Base-by-base conservation (phyloP, 2,797 vertebrate species). In the Epinephelus malabaricus region DNA sequence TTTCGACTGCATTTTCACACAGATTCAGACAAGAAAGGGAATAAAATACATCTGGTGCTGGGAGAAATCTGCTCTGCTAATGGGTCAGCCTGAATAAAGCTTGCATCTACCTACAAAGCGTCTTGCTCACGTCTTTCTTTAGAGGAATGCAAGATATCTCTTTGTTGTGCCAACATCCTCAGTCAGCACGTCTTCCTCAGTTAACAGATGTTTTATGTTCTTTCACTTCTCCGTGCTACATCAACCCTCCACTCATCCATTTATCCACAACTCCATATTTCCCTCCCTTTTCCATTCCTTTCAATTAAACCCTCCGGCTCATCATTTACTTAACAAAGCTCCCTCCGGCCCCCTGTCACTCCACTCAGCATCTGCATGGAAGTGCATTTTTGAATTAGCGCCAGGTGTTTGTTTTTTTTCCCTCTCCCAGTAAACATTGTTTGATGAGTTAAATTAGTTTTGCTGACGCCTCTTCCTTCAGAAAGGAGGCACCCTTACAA, bases 341-440 rank as follows among this genome's bases (percentile, higher is more conserved):
- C 65, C 71, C 65, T 21, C 66, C 43, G 34, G 18, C 69, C 61
- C 68, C 53, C 59, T 30, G 15, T 63, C 76, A 43, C 64, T 85
- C 65, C 5, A 0, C 69, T 54, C 69, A 70, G 69, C 73, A 74
- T 76, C 84, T 27, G 76, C 17, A 15, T 82, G 65, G 49, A 88
- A 76, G 70, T 73, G 43, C 18, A 38, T 79, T 87, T 43, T 68
- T 81, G 82, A 91, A 84, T 86, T 69, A 69, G 62, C 0, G 60
- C 58, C 88, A 90, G 81, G 78, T 83, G 71, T 81, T 82, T 89
- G 73, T 87, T 92, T 94, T 79, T 87, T 92, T 94, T 79, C 53
- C 30, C 73, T 76, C 70, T 56, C 69, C 75, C 73, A 30, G 86
- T 86, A 84, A 91, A 88, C 81, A 86, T 66, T 69, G 77, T 86